Evolutionary conservation across 2,113 vertebrate species (phyloP), one percentile per base, ranked within the genome.

Genomic region (Ageneiosus marmoratus): DNA sequence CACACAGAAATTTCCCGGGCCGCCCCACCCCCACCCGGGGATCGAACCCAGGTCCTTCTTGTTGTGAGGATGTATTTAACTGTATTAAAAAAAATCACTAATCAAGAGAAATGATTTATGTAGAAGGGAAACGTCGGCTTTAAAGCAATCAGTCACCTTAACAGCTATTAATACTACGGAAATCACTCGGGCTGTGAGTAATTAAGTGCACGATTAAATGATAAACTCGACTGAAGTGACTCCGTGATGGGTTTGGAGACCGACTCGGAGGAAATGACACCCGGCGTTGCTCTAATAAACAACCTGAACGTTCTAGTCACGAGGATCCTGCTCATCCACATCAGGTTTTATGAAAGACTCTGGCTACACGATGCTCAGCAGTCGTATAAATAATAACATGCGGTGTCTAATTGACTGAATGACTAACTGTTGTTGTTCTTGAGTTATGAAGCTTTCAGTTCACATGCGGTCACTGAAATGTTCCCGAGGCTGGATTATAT

Each of bases 141-240:
- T 9, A 53, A 51, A 63, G 58, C 32, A 69, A 50, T 50, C 41
- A 32, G 11, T 82, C 29, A 41, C 55, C 20, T 32, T 32, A 44
- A n/a, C 70, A 58, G 74, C 37, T 46, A 77, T 77, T 77, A 77
- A 67, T 69, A 29, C 48, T 8, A 32, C 32, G 55, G 29, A 75
- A 82, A 65, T 76, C 56, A 46, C 44, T 76, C 4, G 34, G 73
- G 48, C 74, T 58, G 24, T 13, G 37, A 69, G 74, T 37, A 12
- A 58, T 24, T 70, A 58, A 79, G 82, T 7, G 27, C 55, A 46
- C 12, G 12, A 74, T 74, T 74, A 20, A 69, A 34, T 60, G 63
- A 83, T 78, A 51, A 83, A 78, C 82, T 46, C 37, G 6, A 20
- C 63, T 46, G 34, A 78, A 70, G 41, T 10, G 60, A 56, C 74